Evolutionary conservation across 2,888 invertebrate genomes (phyloP).

Genomic region (Ditula angustiorana): DNA sequence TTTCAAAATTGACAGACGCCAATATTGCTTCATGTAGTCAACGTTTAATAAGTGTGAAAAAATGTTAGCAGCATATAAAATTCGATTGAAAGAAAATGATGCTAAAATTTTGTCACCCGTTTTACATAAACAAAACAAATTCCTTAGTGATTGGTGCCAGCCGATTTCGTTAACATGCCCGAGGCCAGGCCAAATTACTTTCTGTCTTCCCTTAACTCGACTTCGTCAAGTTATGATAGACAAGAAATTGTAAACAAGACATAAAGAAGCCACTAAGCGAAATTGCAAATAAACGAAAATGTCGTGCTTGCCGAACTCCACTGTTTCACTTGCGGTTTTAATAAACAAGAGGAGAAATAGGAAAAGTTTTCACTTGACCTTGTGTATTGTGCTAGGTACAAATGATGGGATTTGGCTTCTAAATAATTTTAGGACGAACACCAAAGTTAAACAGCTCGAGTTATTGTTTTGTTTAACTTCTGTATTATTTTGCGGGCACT

Average conservation of each 20-base stretch:
- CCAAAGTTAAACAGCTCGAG: background rate
- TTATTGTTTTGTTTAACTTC: slow-evolving; percentile 1
- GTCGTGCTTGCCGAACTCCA: slow-evolving; percentile 67
- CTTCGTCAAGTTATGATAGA: slow-evolving; percentile 48
- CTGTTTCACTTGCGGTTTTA: slow-evolving; percentile 67
- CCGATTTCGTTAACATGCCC: slow-evolving; percentile 37
- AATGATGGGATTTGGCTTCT: slow-evolving; percentile 43
- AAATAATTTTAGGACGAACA: slow-evolving; percentile 1
- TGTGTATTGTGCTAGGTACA: slow-evolving; percentile 44
- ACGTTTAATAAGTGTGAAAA: background rate
- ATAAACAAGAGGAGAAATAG: slow-evolving; percentile 74
- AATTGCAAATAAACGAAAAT: slow-evolving; percentile 74
- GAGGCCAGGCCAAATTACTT: slow-evolving; percentile 39
- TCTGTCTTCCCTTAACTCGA: slow-evolving; percentile 35
- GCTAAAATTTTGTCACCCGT: slow-evolving; percentile 18
- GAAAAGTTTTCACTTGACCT: slow-evolving; percentile 69
- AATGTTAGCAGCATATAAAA: background rate
- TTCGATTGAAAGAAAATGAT: slow-evolving; percentile 10
- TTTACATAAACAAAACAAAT: slow-evolving; percentile 35
- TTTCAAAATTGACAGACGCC: too few relatives aligned
- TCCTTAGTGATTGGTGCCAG: slow-evolving; percentile 29
- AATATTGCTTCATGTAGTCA: too few relatives aligned
- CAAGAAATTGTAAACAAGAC: slow-evolving; percentile 64
- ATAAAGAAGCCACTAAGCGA: slow-evolving; percentile 66
- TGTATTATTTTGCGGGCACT: background rate